A percentile compares a stretch with the other conserved stretches of the same genome.
Evolutionary conservation across 1,140 invertebrate genomes (phyloP).

Genomic region (Dendrolimus kikuchii): DNA sequence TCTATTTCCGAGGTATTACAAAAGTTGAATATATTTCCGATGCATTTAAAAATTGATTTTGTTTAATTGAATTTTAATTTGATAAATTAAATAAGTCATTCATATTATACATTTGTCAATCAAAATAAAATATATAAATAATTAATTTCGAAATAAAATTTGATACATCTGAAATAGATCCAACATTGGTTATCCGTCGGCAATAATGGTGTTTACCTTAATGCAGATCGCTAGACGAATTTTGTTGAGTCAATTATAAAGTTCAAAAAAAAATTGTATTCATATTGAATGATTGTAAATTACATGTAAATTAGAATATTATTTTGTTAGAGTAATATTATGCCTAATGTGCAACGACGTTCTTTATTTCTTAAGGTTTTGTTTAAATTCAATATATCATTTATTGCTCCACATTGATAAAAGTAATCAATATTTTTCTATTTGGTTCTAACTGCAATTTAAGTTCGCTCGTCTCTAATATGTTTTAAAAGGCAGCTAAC

Average conservation of each 20-base stretch:
- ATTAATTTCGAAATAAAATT: too few relatives aligned
- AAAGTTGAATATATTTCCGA: too few relatives aligned
- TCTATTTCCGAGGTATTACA: too few relatives aligned
- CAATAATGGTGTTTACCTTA: too few relatives aligned
- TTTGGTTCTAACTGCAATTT: slow-evolving; percentile 12
- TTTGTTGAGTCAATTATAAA: slow-evolving; percentile 54
- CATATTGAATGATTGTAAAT: slow-evolving; percentile 20
- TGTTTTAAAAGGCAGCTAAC: slow-evolving; percentile 20
- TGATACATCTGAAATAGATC: too few relatives aligned
- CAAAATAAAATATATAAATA: too few relatives aligned
- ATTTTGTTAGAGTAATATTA: slow-evolving; percentile 38
- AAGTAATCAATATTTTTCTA: slow-evolving; percentile 6
- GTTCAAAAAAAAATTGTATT: slow-evolving; percentile 43
- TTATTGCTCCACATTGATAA: slow-evolving; percentile 45
- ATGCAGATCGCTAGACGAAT: too few relatives aligned
- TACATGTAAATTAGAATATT: slow-evolving; percentile 18
- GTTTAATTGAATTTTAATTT: too few relatives aligned
- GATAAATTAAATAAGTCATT: too few relatives aligned
- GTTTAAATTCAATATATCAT: slow-evolving; percentile 17
- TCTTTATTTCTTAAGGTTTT: slow-evolving; percentile 7
- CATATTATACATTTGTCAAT: too few relatives aligned
- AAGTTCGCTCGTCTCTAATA: slow-evolving; percentile 17
- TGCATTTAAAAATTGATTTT: too few relatives aligned
- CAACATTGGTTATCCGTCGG: too few relatives aligned
- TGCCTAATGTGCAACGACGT: slow-evolving; percentile 46